A percentile compares a stretch with the other conserved stretches of the same genome.
Conservation (phyloP, 1,140 invertebrate genomes). For the Drosophila ironensis region DNA sequence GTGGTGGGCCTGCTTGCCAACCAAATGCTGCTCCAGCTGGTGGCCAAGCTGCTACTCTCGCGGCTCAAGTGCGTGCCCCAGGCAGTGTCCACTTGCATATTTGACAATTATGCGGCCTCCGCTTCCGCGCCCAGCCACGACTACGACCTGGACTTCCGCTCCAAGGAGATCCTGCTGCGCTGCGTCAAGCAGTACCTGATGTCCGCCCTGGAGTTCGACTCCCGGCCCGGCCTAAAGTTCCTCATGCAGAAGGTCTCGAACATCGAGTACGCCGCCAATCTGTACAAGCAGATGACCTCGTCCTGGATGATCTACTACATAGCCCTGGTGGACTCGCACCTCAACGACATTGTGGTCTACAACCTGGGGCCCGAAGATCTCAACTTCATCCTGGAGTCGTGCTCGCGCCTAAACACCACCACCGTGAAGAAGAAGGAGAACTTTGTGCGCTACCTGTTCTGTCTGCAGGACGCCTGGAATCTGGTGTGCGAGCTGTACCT, state of each 20-base stretch:
- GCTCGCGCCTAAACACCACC: conserved; percentile 82
- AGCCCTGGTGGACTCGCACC: conserved; percentile 90
- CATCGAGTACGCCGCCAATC: conserved; percentile 92
- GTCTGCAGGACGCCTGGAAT: conserved; percentile 85
- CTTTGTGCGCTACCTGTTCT: conserved; percentile 84
- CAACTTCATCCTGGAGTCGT: conserved; percentile 85
- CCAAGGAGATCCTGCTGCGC: conserved; percentile 85
- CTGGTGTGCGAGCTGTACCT: conserved; percentile 83
- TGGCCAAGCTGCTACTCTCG: conserved; percentile 92
- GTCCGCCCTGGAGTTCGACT: conserved; percentile 92
- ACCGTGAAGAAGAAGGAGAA: conserved; percentile 84
- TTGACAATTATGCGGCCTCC: conserved; percentile 80
- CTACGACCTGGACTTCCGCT: conserved; percentile 84
- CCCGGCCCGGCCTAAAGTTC: conserved; percentile 94
- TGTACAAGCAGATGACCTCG: conserved; percentile 95
- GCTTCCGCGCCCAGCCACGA: conserved; percentile 82
- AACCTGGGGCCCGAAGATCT: conserved; percentile 85
- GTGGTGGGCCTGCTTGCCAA: conserved; percentile 94
- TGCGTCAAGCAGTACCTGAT: conserved; percentile 91
- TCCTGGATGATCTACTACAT: conserved; percentile 95
- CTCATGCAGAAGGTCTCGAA: conserved; percentile 95
- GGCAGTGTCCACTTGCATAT: conserved; percentile 80
- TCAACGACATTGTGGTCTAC: conserved; percentile 86
- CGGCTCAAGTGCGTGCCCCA: conserved; percentile 82
- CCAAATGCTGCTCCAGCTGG: conserved; percentile 94